These are phyloP conservation scores for Hippopotamyrus pictus DNA, from an alignment of 2,797 vertebrate species.

Conservation along the genomic window DNA sequence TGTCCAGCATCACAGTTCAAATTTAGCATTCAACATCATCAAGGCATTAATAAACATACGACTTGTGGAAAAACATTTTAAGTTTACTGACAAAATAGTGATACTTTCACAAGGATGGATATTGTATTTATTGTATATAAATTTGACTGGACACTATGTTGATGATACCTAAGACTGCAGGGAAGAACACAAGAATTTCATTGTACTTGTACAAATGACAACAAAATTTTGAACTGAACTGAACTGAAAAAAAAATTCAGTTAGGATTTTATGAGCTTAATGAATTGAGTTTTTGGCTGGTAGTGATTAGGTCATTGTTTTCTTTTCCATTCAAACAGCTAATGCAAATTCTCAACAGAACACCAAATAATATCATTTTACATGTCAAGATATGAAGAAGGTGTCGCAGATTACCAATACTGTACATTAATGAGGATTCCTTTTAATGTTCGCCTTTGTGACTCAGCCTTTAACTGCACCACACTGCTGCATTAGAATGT, in stretches of 20 bases:
- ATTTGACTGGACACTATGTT: not conserved
- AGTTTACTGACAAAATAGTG: not conserved
- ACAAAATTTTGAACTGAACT: not conserved
- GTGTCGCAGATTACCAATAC: not conserved
- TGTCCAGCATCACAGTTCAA: not conserved
- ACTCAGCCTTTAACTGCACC: constrained; percentile 63
- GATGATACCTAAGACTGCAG: not conserved
- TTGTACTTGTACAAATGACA: not conserved
- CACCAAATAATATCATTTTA: not conserved
- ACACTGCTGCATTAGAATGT: constrained; percentile 49
- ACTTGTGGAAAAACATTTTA: not conserved
- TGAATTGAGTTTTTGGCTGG: not conserved
- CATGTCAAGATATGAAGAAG: not conserved
- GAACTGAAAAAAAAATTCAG: not conserved
- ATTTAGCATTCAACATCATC: not conserved
- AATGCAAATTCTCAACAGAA: not conserved
- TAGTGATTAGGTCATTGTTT: not conserved
- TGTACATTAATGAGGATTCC: constrained; percentile 46
- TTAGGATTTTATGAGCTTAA: not conserved
- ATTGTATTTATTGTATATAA: not conserved
- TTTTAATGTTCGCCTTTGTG: constrained; percentile 55
- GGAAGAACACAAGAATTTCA: not conserved
- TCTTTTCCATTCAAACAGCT: not conserved
- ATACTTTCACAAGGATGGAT: not conserved
- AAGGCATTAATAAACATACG: not conserved